Percentiles rank a stretch among this genome's conserved stretches.
phyloP scores from a whole-genome alignment of 2,888 invertebrate genomes.

The Morinoia aosen region DNA sequence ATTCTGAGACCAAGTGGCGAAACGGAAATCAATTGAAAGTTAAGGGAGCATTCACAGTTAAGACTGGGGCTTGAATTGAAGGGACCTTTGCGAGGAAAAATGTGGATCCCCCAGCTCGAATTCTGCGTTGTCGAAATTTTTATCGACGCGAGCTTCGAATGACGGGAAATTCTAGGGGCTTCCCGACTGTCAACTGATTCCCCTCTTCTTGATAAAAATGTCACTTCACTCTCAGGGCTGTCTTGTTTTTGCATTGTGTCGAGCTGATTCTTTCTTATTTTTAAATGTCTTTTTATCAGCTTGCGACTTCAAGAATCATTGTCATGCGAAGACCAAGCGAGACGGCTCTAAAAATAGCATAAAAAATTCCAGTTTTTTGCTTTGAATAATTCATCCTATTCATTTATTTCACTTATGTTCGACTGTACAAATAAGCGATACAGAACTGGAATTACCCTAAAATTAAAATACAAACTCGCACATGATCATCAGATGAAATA shows the following conservation, averaged over 20 bases:
- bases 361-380: background rate
- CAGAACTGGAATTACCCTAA: too few species aligned
- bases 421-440: too few species aligned
- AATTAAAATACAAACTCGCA: too few species aligned
- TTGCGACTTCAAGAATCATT: background rate
- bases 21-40: constrained; percentile 45
- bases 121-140: constrained; percentile 49
- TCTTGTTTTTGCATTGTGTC: constrained; percentile 6
- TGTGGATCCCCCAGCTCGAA: constrained; percentile 39
- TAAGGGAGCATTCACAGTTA: constrained; percentile 40
- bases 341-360: background rate
- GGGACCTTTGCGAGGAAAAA: constrained; percentile 37
- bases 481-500: too few species aligned
- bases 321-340: background rate
- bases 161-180: constrained; percentile 36
- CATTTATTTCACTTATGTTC: too few species aligned
- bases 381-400: background rate
- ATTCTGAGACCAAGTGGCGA: constrained; percentile 30
- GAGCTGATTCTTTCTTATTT: background rate
- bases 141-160: constrained; percentile 46
- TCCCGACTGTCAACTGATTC: constrained; percentile 37
- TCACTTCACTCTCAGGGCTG: constrained; percentile 14
- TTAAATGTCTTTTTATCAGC: background rate
- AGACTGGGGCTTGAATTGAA: constrained; percentile 45
- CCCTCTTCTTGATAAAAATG: constrained; percentile 32